Evolutionary conservation across 2,113 vertebrate genomes (phyloP), one percentile per base, ranked within the genome.

Genomic region (Forbesichthys papilliferus): DNA sequence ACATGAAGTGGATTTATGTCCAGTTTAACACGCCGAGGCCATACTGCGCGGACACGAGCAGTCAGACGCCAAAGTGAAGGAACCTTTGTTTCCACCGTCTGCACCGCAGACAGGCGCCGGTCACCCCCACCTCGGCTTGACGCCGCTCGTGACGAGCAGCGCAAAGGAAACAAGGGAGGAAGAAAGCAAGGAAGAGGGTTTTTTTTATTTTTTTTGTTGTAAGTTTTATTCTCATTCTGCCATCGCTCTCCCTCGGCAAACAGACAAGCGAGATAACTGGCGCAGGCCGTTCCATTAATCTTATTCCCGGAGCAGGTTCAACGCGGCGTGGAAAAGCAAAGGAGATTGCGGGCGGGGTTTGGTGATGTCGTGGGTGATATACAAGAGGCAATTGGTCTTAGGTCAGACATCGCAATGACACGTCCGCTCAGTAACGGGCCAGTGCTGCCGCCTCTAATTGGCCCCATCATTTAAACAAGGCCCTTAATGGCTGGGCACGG

Each of bases 11-110:
- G 79, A 79, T 82, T 82, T 84, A 85, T 79, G 79, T 78, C 69
- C 61, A 77, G 64, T 78, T 59, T 79, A 82, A 65, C 73, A 67
- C 57, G 77, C 71, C 76, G 48, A 83, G 69, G 69, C 81, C 62
- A 73, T 61, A 65, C 53, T 72, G 46, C n/a, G 75, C 74, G 80
- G 78, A 84, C 83, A 77, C 64, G 64, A 84, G 76, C 60, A 9
- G 78, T 84, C 62, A 68, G 74, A 76, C 27, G 62, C 68, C 27
- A 68, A 68, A 56, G 80, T 58, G 27, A 64, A 64, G 53, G 69
- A 78, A 66, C 71, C 69, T 80, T 76, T 80, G 72, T 84, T 72
- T 79, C 47, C 52, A 74, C 59, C 64, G 76, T 80, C 66, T 27
- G 57, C 76, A 77, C 71, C 78, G 64, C 11, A 7, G 65, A 71